Conservation (phyloP, 2,888 invertebrate species). For the Alcis repandata region DNA sequence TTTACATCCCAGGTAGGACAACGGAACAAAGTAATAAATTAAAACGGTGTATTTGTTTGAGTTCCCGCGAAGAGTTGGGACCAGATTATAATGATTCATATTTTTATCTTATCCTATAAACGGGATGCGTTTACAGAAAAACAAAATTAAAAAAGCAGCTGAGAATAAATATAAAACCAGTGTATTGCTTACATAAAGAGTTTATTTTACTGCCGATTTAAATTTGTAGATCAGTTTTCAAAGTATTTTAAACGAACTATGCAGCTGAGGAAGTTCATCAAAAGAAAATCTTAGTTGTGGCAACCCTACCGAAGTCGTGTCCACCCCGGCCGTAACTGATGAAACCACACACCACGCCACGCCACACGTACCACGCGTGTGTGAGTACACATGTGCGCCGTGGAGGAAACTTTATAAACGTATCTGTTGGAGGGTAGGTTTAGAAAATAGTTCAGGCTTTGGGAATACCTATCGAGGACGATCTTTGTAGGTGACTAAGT, state of each 20-base stretch:
- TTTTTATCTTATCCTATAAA: neutral
- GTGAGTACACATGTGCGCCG: constrained; percentile 11
- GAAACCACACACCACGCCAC: constrained; percentile 1
- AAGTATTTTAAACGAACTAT: too few species aligned
- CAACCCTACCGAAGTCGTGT: constrained; percentile 2
- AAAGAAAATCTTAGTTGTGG: neutral
- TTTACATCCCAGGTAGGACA: neutral
- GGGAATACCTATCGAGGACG: neutral
- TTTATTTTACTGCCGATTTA: too few species aligned
- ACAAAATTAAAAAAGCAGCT: too few species aligned
- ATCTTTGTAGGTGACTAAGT: too few species aligned
- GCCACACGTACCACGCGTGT: neutral
- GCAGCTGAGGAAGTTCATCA: neutral
- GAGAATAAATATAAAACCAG: too few species aligned
- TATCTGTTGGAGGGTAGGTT: neutral
- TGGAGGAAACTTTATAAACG: constrained; percentile 17
- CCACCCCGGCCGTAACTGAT: constrained; percentile 13
- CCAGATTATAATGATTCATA: neutral
- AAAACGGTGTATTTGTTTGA: constrained; percentile 14
- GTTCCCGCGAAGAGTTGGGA: constrained; percentile 10
- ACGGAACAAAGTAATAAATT: neutral
- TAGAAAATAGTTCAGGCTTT: neutral
- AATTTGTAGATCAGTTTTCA: too few species aligned
- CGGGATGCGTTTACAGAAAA: neutral
- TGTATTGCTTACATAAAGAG: too few species aligned